Evolutionary conservation across 2,113 vertebrate genomes (phyloP).

Genomic region (Psittacula cyanocephala): DNA sequence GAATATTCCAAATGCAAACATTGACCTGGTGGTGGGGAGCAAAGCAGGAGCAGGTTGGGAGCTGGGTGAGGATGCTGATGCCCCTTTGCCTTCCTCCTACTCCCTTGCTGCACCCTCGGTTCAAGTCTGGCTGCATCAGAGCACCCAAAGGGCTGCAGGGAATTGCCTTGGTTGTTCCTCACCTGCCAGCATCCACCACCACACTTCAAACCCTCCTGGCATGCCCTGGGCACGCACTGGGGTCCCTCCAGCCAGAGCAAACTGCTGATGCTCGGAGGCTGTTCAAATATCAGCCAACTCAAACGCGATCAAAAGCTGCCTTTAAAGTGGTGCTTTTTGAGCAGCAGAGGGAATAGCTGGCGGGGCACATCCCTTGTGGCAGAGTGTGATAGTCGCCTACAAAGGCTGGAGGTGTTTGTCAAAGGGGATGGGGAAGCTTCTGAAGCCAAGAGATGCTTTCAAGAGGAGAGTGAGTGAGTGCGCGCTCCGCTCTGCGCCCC

Average conservation of each 20-base stretch:
- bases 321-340: neutral
- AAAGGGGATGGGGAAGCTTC: neutral
- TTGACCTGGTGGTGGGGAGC: fast-evolving
- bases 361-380: neutral
- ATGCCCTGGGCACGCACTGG: fast-evolving
- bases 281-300: fast-evolving
- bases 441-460: constrained; percentile 42
- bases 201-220: neutral
- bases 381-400: neutral
- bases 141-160: fast-evolving
- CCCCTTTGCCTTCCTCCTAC: neutral
- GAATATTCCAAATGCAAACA: neutral
- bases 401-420: constrained; percentile 13
- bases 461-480: neutral
- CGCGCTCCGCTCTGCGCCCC: fast-evolving
- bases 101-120: neutral
- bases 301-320: neutral
- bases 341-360: neutral
- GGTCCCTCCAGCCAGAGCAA: neutral
- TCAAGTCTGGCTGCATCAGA: neutral
- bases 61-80: neutral
- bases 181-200: neutral
- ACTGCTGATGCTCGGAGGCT: neutral
- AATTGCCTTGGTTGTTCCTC: neutral
- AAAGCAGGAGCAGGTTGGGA: neutral